phyloP scores from a whole-genome alignment of 2,888 invertebrate genomes.

The Amphipoea oculea region DNA sequence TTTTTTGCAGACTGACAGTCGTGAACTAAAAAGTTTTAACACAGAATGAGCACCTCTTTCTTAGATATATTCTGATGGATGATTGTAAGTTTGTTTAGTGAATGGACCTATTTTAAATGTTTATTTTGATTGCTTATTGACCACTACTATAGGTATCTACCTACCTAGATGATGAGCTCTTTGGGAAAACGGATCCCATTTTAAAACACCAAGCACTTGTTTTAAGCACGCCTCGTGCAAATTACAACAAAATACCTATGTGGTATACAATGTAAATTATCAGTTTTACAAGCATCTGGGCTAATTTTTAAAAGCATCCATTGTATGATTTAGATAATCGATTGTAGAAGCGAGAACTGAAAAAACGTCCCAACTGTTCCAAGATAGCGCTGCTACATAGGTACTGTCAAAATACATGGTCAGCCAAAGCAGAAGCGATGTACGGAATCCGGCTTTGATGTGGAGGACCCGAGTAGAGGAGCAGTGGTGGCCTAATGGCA shows the following conservation, averaged over 20 bases:
- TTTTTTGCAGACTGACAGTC: conserved; percentile 21
- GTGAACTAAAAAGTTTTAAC: conserved; percentile 34
- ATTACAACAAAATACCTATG: background rate
- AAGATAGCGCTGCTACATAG: background rate
- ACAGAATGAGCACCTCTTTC: background rate
- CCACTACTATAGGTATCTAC: background rate
- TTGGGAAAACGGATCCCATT: background rate
- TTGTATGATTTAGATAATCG: background rate
- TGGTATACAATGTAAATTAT: background rate
- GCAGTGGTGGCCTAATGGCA: too few relatives aligned
- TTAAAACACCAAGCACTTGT: background rate
- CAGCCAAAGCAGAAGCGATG: background rate
- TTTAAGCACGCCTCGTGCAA: background rate
- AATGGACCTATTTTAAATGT: background rate
- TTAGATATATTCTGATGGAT: background rate
- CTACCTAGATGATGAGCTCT: background rate
- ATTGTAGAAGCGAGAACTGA: background rate
- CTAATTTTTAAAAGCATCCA: background rate
- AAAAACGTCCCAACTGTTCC: background rate
- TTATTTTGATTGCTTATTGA: background rate
- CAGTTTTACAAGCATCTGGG: background rate
- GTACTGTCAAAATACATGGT: background rate
- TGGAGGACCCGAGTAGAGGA: too few relatives aligned
- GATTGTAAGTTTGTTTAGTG: background rate
- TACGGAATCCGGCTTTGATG: background rate